Percentiles rank a stretch among this genome's conserved stretches.
Evolutionary conservation across 2,888 invertebrate genomes (phyloP).

Genomic region (Napeogenes inachia): DNA sequence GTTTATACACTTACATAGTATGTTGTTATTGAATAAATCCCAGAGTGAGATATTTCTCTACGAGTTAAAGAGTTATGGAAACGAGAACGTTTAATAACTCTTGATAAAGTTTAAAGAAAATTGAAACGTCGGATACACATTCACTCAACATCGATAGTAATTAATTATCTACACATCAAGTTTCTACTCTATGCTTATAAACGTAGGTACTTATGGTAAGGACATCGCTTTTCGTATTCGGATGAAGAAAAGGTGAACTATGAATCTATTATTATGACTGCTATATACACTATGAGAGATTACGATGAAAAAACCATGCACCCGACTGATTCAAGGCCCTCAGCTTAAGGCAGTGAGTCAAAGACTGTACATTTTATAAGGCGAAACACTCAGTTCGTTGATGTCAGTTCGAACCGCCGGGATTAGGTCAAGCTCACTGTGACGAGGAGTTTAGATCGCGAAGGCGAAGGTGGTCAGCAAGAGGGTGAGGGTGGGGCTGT

Average conservation of each 20-base stretch:
- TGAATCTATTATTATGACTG: slow-evolving; percentile 31
- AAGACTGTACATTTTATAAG: slow-evolving; percentile 52
- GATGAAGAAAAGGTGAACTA: slow-evolving; percentile 20
- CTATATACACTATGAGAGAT: slow-evolving; percentile 51
- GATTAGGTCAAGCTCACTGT: slow-evolving; percentile 46
- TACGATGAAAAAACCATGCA: slow-evolving; percentile 47
- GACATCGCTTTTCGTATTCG: slow-evolving; percentile 27
- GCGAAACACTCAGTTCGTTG: slow-evolving; percentile 53
- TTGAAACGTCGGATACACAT: slow-evolving; percentile 34
- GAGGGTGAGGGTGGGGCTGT: slow-evolving; percentile 56
- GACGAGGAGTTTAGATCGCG: slow-evolving; percentile 58
- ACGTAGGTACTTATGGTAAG: slow-evolving; percentile 28
- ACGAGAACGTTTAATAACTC: slow-evolving; percentile 25
- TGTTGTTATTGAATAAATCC: slow-evolving; percentile 28
- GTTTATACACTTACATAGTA: slow-evolving; percentile 19
- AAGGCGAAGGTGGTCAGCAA: slow-evolving; percentile 58
- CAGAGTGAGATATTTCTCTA: slow-evolving; percentile 27
- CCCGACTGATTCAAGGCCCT: slow-evolving; percentile 49
- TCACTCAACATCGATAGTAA: slow-evolving; percentile 33
- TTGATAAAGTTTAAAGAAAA: slow-evolving; percentile 27
- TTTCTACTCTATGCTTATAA: slow-evolving; percentile 29
- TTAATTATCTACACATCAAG: slow-evolving; percentile 31
- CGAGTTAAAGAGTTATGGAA: slow-evolving; percentile 22
- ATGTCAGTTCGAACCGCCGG: slow-evolving; percentile 34
- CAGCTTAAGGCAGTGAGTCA: slow-evolving; percentile 42